Percentiles rank a stretch among this genome's conserved stretches.
Conservation (phyloP, 2,888 invertebrate genomes). For the Oxycera nigricornis region DNA sequence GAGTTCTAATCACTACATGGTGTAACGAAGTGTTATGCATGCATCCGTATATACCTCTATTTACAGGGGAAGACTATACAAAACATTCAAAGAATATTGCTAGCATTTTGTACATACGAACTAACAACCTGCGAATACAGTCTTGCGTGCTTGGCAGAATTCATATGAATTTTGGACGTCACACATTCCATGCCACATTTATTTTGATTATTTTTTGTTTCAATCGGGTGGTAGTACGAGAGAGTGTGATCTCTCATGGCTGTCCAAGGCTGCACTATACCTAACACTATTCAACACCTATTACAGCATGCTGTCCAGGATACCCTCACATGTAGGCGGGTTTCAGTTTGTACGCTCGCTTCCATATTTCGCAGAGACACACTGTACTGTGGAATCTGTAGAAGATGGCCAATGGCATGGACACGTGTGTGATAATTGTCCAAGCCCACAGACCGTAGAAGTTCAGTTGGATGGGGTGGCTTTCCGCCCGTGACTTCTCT, state of each 20-base stretch:
- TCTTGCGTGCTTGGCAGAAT: not conserved
- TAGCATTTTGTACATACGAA: constrained; percentile 36
- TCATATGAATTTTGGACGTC: not conserved
- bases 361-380: constrained; percentile 96
- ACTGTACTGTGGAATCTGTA: constrained; percentile 95
- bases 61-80: constrained; percentile 38
- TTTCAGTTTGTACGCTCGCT: constrained; percentile 91
- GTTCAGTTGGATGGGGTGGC: constrained; percentile 88
- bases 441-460: constrained; percentile 95
- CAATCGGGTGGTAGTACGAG: no score
- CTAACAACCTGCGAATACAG: constrained; percentile 27
- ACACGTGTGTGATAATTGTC: constrained; percentile 94
- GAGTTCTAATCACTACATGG: not conserved
- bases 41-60: not conserved
- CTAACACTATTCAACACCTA: constrained; percentile 33
- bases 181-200: not conserved
- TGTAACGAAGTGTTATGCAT: constrained; percentile 21
- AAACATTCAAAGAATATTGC: constrained; percentile 37
- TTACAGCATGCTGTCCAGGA: constrained; percentile 41
- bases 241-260: no score
- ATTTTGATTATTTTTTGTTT: no score
- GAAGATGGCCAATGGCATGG: constrained; percentile 91
- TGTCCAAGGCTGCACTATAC: constrained; percentile 5
- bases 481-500: constrained; percentile 89
- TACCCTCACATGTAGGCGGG: constrained; percentile 79